A percentile compares a stretch with the other conserved stretches of the same genome.
phyloP scores from a whole-genome alignment of 2,888 invertebrate genomes.

The Amaurobius ferox region DNA sequence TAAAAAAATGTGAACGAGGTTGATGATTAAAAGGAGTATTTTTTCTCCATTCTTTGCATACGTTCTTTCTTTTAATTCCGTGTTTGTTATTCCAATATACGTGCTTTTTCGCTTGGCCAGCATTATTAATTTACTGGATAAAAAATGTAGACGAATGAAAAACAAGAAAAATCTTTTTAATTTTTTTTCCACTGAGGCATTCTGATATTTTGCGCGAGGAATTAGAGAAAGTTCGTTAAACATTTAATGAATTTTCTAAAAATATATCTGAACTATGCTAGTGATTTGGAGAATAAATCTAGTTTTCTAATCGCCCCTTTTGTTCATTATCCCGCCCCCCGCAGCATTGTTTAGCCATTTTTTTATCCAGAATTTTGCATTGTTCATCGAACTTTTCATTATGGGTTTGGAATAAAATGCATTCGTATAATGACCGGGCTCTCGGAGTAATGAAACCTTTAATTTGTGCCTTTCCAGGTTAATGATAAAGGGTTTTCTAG shows the following conservation, averaged over 20 bases:
- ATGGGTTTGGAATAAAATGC: not conserved
- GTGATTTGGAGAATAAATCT: not conserved
- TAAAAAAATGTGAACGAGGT: conserved; percentile 24
- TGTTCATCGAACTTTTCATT: not conserved
- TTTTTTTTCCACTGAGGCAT: not conserved
- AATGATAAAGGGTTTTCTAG: not conserved
- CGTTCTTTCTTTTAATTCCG: conserved; percentile 66
- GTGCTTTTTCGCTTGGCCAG: conserved; percentile 14
- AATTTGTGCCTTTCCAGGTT: not conserved
- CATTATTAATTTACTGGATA: conserved; percentile 67
- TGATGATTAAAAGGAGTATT: conserved; percentile 66
- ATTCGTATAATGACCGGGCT: not conserved
- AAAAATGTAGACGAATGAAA: not conserved
- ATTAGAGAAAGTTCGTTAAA: conserved; percentile 51
- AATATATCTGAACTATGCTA: not conserved
- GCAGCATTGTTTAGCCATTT: not conserved
- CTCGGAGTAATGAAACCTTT: not conserved
- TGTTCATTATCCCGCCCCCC: too few species aligned
- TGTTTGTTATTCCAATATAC: conserved; percentile 68
- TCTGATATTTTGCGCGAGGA: conserved; percentile 39
- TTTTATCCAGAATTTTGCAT: not conserved
- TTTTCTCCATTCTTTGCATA: conserved; percentile 27
- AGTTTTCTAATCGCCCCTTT: not conserved
- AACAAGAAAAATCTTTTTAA: conserved; percentile 7
- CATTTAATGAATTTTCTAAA: conserved; percentile 49